These are phyloP conservation scores for Anthoscopus minutus DNA, from an alignment of 2,113 vertebrate species.

Conservation along the genomic window DNA sequence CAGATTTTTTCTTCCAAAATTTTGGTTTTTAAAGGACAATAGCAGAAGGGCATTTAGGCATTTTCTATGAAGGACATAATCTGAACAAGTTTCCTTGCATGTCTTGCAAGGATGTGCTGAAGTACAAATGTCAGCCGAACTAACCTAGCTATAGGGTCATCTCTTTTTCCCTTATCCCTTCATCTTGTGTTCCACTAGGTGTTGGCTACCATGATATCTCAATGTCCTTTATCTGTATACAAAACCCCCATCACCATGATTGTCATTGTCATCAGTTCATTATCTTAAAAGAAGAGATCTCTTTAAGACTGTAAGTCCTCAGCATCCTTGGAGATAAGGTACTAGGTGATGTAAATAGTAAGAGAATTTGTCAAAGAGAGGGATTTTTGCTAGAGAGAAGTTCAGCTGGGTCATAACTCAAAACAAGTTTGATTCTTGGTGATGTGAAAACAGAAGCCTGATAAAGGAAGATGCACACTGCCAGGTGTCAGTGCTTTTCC, in stretches of 20 bases:
- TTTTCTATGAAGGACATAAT: neutral
- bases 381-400: neutral
- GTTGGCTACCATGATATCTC: neutral
- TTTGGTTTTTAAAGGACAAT: neutral
- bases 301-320: neutral
- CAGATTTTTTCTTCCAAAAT: neutral
- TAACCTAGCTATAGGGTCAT: neutral
- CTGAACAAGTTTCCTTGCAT: neutral
- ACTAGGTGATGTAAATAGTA: neutral
- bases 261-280: neutral
- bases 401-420: neutral
- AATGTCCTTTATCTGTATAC: neutral
- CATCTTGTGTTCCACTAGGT: neutral
- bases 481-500: neutral
- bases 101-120: neutral
- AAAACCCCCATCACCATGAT: neutral
- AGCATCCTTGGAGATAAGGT: neutral
- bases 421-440: neutral
- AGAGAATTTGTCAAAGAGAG: neutral
- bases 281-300: conserved; percentile 26
- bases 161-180: neutral
- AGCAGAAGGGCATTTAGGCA: neutral
- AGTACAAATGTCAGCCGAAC: neutral
- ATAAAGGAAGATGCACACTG: neutral
- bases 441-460: neutral